Percentiles rank a stretch among this genome's conserved stretches.
These are phyloP conservation scores for Gari tellinella DNA, from an alignment of 2,888 invertebrate species.

Conservation along the genomic window DNA sequence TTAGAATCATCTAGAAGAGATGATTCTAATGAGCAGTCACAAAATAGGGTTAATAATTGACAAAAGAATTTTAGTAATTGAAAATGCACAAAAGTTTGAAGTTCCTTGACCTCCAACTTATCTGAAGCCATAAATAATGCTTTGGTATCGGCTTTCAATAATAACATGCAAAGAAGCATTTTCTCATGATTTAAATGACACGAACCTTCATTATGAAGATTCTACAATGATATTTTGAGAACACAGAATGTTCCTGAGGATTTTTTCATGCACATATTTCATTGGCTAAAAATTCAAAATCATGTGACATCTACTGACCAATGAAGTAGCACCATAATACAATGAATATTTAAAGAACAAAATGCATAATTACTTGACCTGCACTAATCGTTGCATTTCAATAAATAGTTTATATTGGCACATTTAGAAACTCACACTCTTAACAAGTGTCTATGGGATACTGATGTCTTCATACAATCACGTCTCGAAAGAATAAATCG, in stretches of 20 bases:
- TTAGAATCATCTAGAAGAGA: too few relatives aligned
- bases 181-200: conserved; percentile 1
- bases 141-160: too few relatives aligned
- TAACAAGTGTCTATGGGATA: too few relatives aligned
- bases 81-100: too few relatives aligned
- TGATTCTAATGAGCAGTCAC: too few relatives aligned
- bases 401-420: conserved; percentile 21
- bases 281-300: conserved; percentile 16
- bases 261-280: neutral
- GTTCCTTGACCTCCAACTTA: too few relatives aligned
- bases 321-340: conserved; percentile 35
- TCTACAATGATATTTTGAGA: conserved; percentile 2
- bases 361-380: conserved; percentile 10
- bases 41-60: too few relatives aligned
- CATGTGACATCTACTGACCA: conserved; percentile 34
- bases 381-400: conserved; percentile 25
- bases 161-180: too few relatives aligned
- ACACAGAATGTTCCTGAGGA: conserved; percentile 35
- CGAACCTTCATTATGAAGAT: too few relatives aligned
- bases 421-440: conserved; percentile 21
- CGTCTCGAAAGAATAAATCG: conserved; percentile 81
- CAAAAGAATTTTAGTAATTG: too few relatives aligned
- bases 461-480: conserved; percentile 65
- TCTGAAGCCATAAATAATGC: too few relatives aligned
- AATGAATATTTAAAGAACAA: too few relatives aligned